These are phyloP conservation scores for Apis cerana DNA, from an alignment of 1,140 invertebrate genomes.

Conservation along the genomic window DNA sequence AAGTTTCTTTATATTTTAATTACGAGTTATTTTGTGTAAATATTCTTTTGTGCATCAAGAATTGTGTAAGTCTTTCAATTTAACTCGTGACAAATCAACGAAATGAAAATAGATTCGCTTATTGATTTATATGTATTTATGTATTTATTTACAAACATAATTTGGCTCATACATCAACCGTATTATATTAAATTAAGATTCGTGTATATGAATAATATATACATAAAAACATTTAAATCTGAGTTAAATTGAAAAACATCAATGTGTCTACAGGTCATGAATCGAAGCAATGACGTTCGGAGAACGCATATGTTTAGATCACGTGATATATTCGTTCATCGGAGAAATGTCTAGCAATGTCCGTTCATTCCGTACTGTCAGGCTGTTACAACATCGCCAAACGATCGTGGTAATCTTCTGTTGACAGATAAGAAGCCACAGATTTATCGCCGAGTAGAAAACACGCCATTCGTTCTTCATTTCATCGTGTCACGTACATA, in stretches of 20 bases:
- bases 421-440: conserved; percentile 33
- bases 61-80: not conserved
- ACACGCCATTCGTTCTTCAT: not conserved
- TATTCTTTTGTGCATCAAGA: not conserved
- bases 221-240: too few relatives aligned
- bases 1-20: not conserved
- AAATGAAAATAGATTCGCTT: not conserved
- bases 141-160: not conserved
- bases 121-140: conserved; percentile 5
- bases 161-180: not conserved
- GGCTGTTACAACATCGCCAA: not conserved
- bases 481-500: not conserved
- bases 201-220: not conserved
- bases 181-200: not conserved
- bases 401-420: conserved; percentile 29
- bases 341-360: not conserved
- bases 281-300: not conserved
- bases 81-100: not conserved
- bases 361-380: not conserved
- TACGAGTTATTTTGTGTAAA: not conserved
- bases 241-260: not conserved
- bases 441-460: conserved; percentile 33
- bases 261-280: not conserved
- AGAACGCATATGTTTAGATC: not conserved
- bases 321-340: not conserved